Base-by-base conservation (phyloP, 2,797 vertebrate genomes). In the Manis javanica region DNA sequence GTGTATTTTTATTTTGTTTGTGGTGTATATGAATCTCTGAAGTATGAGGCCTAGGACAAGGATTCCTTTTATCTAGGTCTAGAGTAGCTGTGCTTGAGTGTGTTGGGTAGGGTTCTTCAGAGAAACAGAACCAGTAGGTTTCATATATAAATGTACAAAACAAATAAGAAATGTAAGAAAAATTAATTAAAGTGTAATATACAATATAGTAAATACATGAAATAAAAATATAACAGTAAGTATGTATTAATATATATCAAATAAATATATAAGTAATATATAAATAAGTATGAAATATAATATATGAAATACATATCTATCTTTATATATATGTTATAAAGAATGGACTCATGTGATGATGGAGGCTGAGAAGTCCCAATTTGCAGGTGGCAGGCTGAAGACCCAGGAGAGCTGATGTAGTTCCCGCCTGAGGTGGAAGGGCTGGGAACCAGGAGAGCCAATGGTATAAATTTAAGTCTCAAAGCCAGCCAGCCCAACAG, bases 1-100 rank as follows among this genome's bases (percentile, higher is more conserved):
- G 61, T 37, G 23, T 23, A 31, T 42, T 91, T 94, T 93, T 74
- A 71, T 46, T 94, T 87, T 85, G 31, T 55, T 82, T 87, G n/a
- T 82, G 59, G 75, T 64, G 68, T 64, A 19, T 49, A n/a, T 46
- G 23, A 39, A 59, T 94, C 14, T 85, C 39, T 87, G 18, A 87
- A 74, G 3, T 31, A 23, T 11, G 85, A 90, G 37, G 16, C 26
- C n/a, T 66, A 74, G 11, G 23, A 31, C 7, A 39, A 82, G 23
- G 31, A 74, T 81, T 16, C 16, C 49, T 84, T 39, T 96, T 81
- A 5, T 63, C 37, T 68, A 51, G 39, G n/a, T 75, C 68, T 84
- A 34, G 31, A n/a, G 31, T 66, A 42, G 11, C 64, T 68, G 0
- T 39, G 42, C 14, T 31, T 91, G n/a, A 83, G 29, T 13, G 0